phyloP scores from a whole-genome alignment of 1,140 invertebrate genomes.

The Macrostomum lignano region DNA sequence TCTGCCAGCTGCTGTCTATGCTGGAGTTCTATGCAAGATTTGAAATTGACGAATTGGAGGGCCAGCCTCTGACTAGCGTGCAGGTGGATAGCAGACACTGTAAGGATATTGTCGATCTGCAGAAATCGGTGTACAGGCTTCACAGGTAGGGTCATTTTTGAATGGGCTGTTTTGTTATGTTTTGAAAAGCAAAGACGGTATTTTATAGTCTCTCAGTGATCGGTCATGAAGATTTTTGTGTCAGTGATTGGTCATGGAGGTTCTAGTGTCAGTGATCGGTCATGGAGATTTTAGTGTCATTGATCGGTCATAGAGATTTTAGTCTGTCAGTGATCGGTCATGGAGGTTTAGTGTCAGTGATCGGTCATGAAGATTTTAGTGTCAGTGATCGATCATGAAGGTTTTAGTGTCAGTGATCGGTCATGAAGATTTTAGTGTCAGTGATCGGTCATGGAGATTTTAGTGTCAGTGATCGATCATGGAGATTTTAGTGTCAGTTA shows the following conservation, averaged over 20 bases:
- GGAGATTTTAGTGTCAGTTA: too few species aligned
- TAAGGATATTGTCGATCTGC: not conserved
- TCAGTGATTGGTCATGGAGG: not conserved
- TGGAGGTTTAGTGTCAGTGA: too few species aligned
- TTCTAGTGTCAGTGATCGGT: not conserved
- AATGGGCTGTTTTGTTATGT: too few species aligned
- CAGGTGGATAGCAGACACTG: conserved; percentile 29
- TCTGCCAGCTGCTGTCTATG: conserved; percentile 58
- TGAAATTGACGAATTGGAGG: conserved; percentile 84
- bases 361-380: too few species aligned
- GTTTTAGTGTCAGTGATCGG: too few species aligned
- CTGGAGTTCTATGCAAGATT: conserved; percentile 82
- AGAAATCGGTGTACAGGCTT: not conserved
- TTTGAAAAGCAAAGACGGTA: conserved; percentile 3
- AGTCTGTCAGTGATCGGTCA: too few species aligned
- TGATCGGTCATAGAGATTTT: not conserved
- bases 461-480: too few species aligned
- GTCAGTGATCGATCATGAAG: too few species aligned
- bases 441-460: too few species aligned
- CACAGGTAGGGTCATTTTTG: not conserved
- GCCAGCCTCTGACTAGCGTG: conserved; percentile 63
- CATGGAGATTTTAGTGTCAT: not conserved
- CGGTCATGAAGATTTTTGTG: not conserved
- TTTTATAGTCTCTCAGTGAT: not conserved
- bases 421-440: too few species aligned